Evolutionary conservation across 2,797 vertebrate genomes (phyloP), one percentile per base, ranked within the genome.

Genomic region (Artibeus lituratus): DNA sequence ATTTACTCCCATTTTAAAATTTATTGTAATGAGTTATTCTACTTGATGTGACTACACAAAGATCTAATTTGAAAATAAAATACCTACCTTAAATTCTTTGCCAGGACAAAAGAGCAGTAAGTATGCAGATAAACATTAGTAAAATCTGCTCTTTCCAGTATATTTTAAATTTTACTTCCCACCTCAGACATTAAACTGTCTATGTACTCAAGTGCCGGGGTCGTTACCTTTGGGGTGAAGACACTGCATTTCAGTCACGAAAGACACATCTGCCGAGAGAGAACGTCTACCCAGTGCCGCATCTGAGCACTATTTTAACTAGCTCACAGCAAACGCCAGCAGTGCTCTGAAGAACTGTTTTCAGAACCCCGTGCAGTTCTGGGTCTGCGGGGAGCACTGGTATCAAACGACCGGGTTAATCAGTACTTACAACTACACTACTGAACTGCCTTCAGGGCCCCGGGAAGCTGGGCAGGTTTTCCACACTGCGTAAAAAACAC

Each of bases 101-200:
- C 49, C 57, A 10, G 39, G 87, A 84, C 55, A 80, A 84, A 92
- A 21, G 8, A 53, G 18, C 37, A 85, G 2, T 80, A 81, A 92
- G 35, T 10, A 74, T 19, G 37, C 21, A 72, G 67, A 70, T 39
- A 85, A 89, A 65, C 2, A 35, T 51, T n/a, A 73, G 18, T 10
- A 86, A 82, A 86, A 47, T 59, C 84, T 91, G 55, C 26, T 67
- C 26, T 37, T 84, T 18, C 57, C 2, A 19, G 19, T 70, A 10
- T 87, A 94, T 74, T 87, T 87, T 87, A 84, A 77, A 67, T 37
- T 69, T 88, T 59, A 85, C 24, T 67, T 53, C 81, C 78, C 91
- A 35, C 7, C 78, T 88, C 59, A 88, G 24, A n/a, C 82, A 86
- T 35, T 69, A 51, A 85, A 90, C 62, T 22, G 32, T 94, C 49